Base-by-base conservation (phyloP, 2,888 invertebrate species). In the Linhomoeus sp. region DNA sequence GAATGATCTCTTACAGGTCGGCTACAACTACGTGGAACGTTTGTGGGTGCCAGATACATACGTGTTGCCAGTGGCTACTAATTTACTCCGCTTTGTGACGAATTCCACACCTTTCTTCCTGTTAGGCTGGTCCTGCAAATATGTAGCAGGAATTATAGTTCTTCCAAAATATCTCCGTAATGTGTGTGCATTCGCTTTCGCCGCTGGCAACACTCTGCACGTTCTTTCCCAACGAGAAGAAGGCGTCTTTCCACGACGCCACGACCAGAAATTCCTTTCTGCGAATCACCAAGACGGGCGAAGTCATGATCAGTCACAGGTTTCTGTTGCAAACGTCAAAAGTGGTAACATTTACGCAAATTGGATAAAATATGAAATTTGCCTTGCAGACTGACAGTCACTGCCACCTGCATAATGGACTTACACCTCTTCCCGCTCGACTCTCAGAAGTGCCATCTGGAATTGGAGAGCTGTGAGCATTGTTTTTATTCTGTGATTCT, bases 11-110 rank as follows among this genome's bases (percentile, higher is more conserved):
- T 29, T 12, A 12, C 23, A 43, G 53, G 55, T 61, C 12, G 63
- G 62, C 26, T 61, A 64, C 15, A 63, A 63, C 49, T 65, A 65
- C 49, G 84, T 88, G 70, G 86, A 86, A 71, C 85, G 85, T 70
- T 90, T 99, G 69, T 97, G 97, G 97, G 92, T 94, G 62, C 94
- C 94, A 59, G 97, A 97, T 71, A 97, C n/a, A n/a, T n/a, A n/a
- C n/a, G n/a, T n/a, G n/a, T n/a, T n/a, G n/a, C n/a, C n/a, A n/a
- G n/a, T n/a, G n/a, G n/a, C n/a, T n/a, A n/a, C n/a, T n/a, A n/a
- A n/a, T n/a, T n/a, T n/a, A n/a, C n/a, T n/a, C n/a, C n/a, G n/a
- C n/a, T n/a, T n/a, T n/a, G n/a, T n/a, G n/a, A n/a, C n/a, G n/a
- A n/a, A n/a, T n/a, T n/a, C n/a, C n/a, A n/a, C n/a, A n/a, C n/a